Conservation (phyloP, 2,888 invertebrate species). For the Aspidiotus rigidus region DNA sequence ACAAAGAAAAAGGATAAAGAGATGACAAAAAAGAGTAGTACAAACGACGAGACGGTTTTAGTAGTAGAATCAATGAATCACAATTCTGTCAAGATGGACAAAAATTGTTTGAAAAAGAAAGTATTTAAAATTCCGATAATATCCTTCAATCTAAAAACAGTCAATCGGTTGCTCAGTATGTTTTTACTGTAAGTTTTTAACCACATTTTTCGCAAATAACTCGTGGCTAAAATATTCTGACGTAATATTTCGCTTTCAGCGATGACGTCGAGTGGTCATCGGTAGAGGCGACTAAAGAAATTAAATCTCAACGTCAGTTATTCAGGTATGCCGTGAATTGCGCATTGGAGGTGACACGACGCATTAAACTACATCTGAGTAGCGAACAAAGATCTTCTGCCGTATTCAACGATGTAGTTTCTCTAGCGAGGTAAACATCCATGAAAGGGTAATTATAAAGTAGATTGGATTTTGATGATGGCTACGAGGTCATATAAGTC, state of each 20-base stretch:
- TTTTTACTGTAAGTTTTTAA: conserved; percentile 43
- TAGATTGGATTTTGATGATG: not conserved
- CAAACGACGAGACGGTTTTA: conserved; percentile 28
- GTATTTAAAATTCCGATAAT: conserved; percentile 45
- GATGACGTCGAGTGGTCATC: conserved; percentile 46
- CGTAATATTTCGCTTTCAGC: conserved; percentile 4
- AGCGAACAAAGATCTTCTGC: conserved; percentile 33
- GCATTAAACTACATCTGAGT: conserved; percentile 23
- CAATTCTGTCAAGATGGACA: conserved; percentile 41
- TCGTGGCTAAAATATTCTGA: not conserved
- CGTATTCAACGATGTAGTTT: conserved; percentile 28
- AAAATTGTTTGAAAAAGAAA: conserved; percentile 39
- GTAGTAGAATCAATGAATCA: conserved; percentile 41
- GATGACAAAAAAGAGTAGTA: not conserved
- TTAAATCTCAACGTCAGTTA: conserved; percentile 47
- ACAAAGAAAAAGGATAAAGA: conserved; percentile 43
- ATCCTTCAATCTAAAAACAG: conserved; percentile 45
- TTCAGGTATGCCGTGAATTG: conserved; percentile 51
- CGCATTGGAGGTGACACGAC: conserved; percentile 44
- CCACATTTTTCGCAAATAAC: not conserved
- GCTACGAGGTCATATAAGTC: too few relatives aligned
- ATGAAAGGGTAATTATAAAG: not conserved
- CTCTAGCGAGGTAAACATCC: conserved; percentile 29
- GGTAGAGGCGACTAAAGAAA: conserved; percentile 46
- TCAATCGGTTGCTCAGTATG: conserved; percentile 45